Evolutionary conservation across 2,797 vertebrate genomes (phyloP).

Genomic region (Margarornis squamiger): DNA sequence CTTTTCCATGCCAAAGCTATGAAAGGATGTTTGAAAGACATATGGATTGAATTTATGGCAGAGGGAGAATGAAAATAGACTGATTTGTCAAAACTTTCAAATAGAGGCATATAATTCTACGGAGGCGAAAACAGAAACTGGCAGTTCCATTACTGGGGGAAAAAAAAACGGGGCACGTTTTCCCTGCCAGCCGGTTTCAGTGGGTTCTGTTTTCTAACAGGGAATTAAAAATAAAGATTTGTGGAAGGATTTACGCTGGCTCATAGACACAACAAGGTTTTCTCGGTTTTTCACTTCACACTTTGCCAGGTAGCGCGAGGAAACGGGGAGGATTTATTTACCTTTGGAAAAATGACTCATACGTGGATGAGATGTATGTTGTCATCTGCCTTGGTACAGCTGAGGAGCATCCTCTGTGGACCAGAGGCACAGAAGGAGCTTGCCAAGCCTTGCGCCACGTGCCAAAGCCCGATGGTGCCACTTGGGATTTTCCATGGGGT

Average conservation of each 20-base stretch:
- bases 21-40: slow-evolving; percentile 64
- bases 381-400: not conserved
- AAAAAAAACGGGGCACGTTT: not conserved
- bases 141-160: not conserved
- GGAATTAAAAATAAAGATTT: slow-evolving; percentile 16
- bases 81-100: slow-evolving; percentile 71
- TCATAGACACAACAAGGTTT: not conserved
- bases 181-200: slow-evolving; percentile 20
- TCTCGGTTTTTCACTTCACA: not conserved
- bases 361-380: not conserved
- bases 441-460: not conserved
- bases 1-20: slow-evolving; percentile 37
- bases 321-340: not conserved
- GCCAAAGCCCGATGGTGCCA: not conserved
- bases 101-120: slow-evolving; percentile 48
- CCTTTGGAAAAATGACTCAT: not conserved
- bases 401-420: not conserved
- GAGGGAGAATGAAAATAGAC: slow-evolving; percentile 59
- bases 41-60: slow-evolving; percentile 67
- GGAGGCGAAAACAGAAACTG: slow-evolving; percentile 48
- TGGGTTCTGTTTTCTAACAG: slow-evolving; percentile 24
- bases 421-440: not conserved
- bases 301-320: not conserved
- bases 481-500: not conserved
- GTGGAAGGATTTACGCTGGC: not conserved